Conservation (phyloP, 2,888 invertebrate genomes). For the Watsonalla cultraria region DNA sequence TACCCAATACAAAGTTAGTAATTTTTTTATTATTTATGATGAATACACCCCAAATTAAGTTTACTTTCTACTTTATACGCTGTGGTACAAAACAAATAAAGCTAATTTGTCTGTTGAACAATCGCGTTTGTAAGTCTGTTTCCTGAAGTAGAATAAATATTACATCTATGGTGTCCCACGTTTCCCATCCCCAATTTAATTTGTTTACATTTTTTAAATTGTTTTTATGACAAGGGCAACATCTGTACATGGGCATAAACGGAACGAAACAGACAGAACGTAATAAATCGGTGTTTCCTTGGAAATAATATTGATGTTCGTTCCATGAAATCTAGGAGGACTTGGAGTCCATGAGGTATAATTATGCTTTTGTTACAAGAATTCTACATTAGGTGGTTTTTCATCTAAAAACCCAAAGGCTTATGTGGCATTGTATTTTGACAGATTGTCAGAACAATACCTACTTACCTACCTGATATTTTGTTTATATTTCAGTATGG, state of each 20-base stretch:
- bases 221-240: slow-evolving; percentile 31
- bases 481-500: slow-evolving; percentile 75
- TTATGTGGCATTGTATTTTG: slow-evolving; percentile 74
- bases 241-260: slow-evolving; percentile 40
- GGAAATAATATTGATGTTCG: slow-evolving; percentile 74
- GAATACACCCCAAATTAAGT: no score
- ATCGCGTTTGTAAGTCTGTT: no score
- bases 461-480: slow-evolving; percentile 53
- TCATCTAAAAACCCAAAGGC: slow-evolving; percentile 19
- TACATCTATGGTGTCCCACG: no score
- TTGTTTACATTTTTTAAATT: slow-evolving; percentile 6
- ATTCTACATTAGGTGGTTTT: slow-evolving; percentile 10
- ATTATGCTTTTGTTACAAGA: slow-evolving; percentile 10
- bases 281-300: slow-evolving; percentile 75
- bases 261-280: slow-evolving; percentile 54
- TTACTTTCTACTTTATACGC: no score
- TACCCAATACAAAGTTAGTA: no score
- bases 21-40: no score
- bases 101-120: no score
- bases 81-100: no score
- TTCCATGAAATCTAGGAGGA: slow-evolving; percentile 28
- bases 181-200: slow-evolving; percentile 1
- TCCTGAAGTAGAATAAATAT: no score
- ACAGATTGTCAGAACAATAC: slow-evolving; percentile 67
- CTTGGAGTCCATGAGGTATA: slow-evolving; percentile 41